Percentiles rank a stretch among this genome's conserved stretches.
Conservation (phyloP, 1,140 invertebrate species). For the Proales similis region DNA sequence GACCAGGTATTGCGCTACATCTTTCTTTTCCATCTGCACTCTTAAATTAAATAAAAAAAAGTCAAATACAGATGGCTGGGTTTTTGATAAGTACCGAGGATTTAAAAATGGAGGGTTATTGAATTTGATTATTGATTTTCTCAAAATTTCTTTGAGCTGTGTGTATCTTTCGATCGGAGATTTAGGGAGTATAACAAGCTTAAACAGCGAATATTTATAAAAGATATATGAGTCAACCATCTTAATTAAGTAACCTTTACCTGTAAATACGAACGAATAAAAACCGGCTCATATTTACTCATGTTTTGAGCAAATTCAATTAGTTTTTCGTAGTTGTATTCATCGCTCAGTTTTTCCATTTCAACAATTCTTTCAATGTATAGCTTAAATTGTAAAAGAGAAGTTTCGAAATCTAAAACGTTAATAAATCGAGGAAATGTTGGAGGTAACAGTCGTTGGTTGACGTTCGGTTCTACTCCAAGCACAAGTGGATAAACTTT, state of each 20-base stretch:
- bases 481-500: constrained; percentile 50
- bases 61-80: background rate
- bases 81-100: constrained; percentile 1
- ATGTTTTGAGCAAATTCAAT: constrained; percentile 6
- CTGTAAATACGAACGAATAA: constrained; percentile 30
- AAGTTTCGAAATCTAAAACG: no score
- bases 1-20: constrained; percentile 70
- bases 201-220: constrained; percentile 1
- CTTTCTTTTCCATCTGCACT: constrained; percentile 46
- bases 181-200: constrained; percentile 5
- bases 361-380: no score
- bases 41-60: constrained; percentile 39
- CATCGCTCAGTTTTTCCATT: no score
- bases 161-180: constrained; percentile 5
- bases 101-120: constrained; percentile 11
- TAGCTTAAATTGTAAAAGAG: no score
- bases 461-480: constrained; percentile 89
- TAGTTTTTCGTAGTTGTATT: no score
- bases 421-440: constrained; percentile 95
- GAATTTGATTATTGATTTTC: constrained; percentile 18
- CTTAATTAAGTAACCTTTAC: constrained; percentile 7
- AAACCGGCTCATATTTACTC: constrained; percentile 16
- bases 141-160: constrained; percentile 17
- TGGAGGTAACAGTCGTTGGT: constrained; percentile 83
- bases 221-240: no score